Base-by-base conservation (phyloP, 2,113 vertebrate genomes). In the Lepus americanus region DNA sequence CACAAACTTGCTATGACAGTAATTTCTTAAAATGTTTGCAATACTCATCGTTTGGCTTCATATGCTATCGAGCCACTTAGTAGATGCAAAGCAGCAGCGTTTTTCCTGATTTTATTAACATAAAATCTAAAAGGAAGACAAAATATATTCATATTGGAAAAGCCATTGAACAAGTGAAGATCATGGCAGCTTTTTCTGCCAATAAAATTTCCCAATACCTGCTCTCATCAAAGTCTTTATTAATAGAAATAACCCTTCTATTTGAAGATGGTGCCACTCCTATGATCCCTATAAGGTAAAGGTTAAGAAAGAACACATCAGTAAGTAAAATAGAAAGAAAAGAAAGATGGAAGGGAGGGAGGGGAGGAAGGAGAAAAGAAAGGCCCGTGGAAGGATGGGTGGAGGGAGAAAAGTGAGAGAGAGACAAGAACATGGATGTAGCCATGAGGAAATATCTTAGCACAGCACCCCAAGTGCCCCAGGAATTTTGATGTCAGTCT, bases 1-100 rank as follows among this genome's bases (percentile, higher is more conserved):
- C 31, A 80, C 94, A 73, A 89, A 63, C 67, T 87, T 85, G 64
- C 64, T 87, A 14, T 59, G 22, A n/a, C 89, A 91, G 61, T 79
- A 1, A 19, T 82, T 93, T 31, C 25, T 86, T 92, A 79, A 90
- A 70, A 55, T 9, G n/a, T 66, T 76, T 73, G 25, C 36, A 33
- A 53, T 61, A 33, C 17, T 66, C n/a, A 39, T 94, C 17, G 67
- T 20, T 90, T 83, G 31, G 78, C 5, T 87, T 67, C 67, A 44
- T 92, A 87, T 64, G 6, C 29, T 72, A 1, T 74, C 23, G 14
- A 39, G 4, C 25, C 44, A 59, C 23, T 89, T 64, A 87, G 64
- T 19, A 51, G 23, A 39, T 33, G 0, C 27, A 73, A 25, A 44
- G 13, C n/a, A 31, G 70, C 61, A 33, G 6, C 36, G 44, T 23